These are phyloP conservation scores for Drosophila subsilvestris DNA, from an alignment of 2,888 invertebrate genomes.

Conservation along the genomic window DNA sequence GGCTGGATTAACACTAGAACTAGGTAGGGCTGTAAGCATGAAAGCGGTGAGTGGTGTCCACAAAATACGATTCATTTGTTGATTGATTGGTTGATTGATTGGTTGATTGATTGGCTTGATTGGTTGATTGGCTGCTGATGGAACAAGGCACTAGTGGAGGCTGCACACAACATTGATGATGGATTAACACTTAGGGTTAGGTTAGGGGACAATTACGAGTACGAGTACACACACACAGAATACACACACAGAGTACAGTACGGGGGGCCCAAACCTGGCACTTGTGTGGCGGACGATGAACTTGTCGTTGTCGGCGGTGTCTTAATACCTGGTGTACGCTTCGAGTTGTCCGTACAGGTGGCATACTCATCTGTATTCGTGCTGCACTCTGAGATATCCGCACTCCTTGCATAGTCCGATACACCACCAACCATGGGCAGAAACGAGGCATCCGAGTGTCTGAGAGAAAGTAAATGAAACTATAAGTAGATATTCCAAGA, in stretches of 20 bases:
- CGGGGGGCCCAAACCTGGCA: constrained; percentile 83
- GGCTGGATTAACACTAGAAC: constrained; percentile 20
- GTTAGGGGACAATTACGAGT: constrained; percentile 23
- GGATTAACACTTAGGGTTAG: constrained; percentile 20
- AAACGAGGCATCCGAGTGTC: constrained; percentile 68
- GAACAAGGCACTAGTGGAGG: not conserved
- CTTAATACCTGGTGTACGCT: constrained; percentile 86
- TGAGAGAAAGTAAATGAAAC: constrained; percentile 7
- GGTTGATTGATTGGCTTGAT: not conserved
- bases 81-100: constrained; percentile 4
- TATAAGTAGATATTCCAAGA: not conserved
- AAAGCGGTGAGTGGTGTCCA: constrained; percentile 16
- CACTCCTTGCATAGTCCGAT: constrained; percentile 85
- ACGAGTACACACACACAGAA: constrained; percentile 41
- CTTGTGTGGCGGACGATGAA: constrained; percentile 84
- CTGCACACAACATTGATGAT: constrained; percentile 43
- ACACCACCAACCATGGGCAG: constrained; percentile 48
- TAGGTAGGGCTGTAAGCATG: constrained; percentile 40
- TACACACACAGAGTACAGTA: constrained; percentile 37
- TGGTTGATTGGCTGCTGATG: constrained; percentile 10
- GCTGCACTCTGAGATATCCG: constrained; percentile 94
- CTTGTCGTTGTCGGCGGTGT: constrained; percentile 84
- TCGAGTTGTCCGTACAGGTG: constrained; percentile 92
- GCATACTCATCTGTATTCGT: constrained; percentile 93
- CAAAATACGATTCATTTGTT: not conserved